Evolutionary conservation across 2,888 invertebrate species (phyloP).

Genomic region (Hirtodrosophila duncani): DNA sequence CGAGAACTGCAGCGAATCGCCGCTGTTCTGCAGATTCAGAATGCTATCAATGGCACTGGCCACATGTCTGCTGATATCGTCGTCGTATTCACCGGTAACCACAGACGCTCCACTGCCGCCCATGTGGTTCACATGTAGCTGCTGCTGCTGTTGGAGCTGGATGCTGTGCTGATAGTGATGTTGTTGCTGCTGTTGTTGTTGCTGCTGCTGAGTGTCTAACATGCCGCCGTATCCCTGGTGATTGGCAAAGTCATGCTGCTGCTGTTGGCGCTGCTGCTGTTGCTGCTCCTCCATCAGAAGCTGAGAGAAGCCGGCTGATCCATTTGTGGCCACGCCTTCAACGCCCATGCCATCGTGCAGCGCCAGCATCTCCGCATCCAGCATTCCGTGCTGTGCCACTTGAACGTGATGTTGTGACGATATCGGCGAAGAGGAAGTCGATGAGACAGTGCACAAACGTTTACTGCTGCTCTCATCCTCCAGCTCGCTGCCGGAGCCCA

Average conservation of each 20-base stretch:
- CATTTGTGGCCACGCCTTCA: slow-evolving; percentile 35
- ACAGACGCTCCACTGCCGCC: slow-evolving; percentile 44
- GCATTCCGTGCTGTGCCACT: slow-evolving; percentile 52
- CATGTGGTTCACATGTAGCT: slow-evolving; percentile 62
- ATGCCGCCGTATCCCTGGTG: too few species aligned
- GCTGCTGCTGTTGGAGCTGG: slow-evolving; percentile 61
- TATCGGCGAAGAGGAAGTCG: slow-evolving; percentile 69
- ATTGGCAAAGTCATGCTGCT: too few species aligned
- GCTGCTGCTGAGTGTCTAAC: slow-evolving; percentile 40
- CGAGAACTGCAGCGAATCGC: slow-evolving; percentile 78
- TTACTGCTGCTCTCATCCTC: slow-evolving; percentile 70
- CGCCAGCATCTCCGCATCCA: slow-evolving; percentile 70
- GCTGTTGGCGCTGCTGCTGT: slow-evolving; percentile 59
- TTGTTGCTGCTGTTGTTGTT: slow-evolving; percentile 53
- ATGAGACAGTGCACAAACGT: slow-evolving; percentile 70
- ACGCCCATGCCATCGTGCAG: slow-evolving; percentile 72
- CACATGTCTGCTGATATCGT: slow-evolving; percentile 87
- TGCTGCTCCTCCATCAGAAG: slow-evolving; percentile 68
- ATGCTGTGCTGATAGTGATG: slow-evolving; percentile 33
- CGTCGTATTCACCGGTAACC: slow-evolving; percentile 78
- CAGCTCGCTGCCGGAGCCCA: slow-evolving; percentile 65
- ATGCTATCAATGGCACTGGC: slow-evolving; percentile 90
- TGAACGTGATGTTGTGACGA: slow-evolving; percentile 58
- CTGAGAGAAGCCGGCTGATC: slow-evolving; percentile 64
- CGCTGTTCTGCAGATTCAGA: slow-evolving; percentile 82